Evolutionary conservation across 2,113 vertebrate genomes (phyloP).

Genomic region (Hypomesus transpacificus): DNA sequence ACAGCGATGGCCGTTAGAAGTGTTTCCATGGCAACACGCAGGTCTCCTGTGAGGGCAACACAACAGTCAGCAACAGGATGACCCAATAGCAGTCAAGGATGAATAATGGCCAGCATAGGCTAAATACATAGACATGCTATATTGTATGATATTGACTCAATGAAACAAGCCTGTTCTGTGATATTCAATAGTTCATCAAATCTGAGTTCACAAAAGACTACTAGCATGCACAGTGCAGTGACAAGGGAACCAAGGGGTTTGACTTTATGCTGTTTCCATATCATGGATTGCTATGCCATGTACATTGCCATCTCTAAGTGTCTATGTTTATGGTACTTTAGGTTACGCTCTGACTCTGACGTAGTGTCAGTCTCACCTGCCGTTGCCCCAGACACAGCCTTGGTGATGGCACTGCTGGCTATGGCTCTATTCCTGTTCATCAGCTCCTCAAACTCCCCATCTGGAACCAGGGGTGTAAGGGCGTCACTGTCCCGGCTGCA

Average conservation of each 20-base stretch:
- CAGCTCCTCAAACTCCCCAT: slow-evolving; percentile 88
- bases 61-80: neutral
- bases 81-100: neutral
- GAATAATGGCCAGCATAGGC: neutral
- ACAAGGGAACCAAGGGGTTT: too few species aligned
- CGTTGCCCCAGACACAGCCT: slow-evolving; percentile 89
- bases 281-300: too few species aligned
- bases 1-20: slow-evolving; percentile 90
- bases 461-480: slow-evolving; percentile 58
- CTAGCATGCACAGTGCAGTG: too few species aligned
- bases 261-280: too few species aligned
- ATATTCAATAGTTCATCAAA: too few species aligned
- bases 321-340: too few species aligned
- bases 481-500: slow-evolving; percentile 73
- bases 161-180: too few species aligned
- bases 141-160: neutral
- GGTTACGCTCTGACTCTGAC: too few species aligned
- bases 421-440: slow-evolving; percentile 93
- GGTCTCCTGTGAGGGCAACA: slow-evolving; percentile 73
- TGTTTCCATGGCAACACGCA: slow-evolving; percentile 87
- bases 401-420: slow-evolving; percentile 93
- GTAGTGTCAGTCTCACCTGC: slow-evolving; percentile 71
- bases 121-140: neutral
- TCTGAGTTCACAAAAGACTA: too few species aligned
- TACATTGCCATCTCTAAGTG: too few species aligned